Evolutionary conservation across 2,888 invertebrate genomes (phyloP), one percentile per base, ranked within the genome.

Genomic region (Diarsia rubi): DNA sequence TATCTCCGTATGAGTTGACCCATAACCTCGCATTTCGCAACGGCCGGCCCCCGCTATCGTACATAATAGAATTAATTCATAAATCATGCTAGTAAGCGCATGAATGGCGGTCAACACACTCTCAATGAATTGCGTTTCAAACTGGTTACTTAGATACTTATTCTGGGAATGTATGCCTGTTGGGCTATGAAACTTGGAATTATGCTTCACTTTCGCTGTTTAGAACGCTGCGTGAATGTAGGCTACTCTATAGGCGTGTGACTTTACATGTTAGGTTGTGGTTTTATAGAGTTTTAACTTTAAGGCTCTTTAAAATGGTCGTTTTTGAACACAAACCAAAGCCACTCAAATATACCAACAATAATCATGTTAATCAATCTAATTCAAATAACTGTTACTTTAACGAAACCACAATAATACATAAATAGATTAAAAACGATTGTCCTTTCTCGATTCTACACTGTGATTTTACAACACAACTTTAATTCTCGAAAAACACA

Each of bases 41-140:
- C 73, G 73, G 44, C 76, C 59, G 68, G 75, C 44, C 49, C 59
- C 31, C 49, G 57, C 59, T 71, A 80, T 81, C 80, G 78, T 73
- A 60, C 60, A 89, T 88, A 88, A 88, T 86, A 79, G 85, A 79
- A 88, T 89, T 88, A 88, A 89, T 89, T 88, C 90, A 90, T 90
- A 90, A 88, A 90, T 90, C 90, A 90, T 83, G 71, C 72, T 75
- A 65, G 79, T 79, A 80, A 75, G 69, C 72, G 78, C 68, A 85
- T 86, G 87, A 88, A 89, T 89, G 88, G 83, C 68, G 82, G 83
- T 83, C 86, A 85, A 82, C 86, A 86, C 69, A 85, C 88, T 78
- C 75, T 84, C 81, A 86, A 87, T 88, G 86, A 86, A 84, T 75
- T 82, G 81, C 75, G 69, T 78, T 77, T 57, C 27, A 69, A 84